phyloP scores from a whole-genome alignment of 2,888 invertebrate genomes.

The Hydraecia micacea region DNA sequence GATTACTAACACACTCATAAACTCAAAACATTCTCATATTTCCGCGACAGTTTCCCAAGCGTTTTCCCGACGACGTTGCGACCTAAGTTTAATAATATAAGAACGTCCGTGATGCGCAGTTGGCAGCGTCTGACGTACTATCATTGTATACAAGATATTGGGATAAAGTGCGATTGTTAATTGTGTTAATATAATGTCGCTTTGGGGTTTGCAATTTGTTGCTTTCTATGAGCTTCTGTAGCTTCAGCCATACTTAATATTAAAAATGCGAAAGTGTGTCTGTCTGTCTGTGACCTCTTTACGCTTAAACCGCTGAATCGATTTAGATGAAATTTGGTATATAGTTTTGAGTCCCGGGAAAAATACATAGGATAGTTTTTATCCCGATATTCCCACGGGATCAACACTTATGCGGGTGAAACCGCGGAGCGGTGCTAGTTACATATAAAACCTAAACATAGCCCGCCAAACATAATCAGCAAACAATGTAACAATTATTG shows the following conservation, averaged over 20 bases:
- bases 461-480: neutral
- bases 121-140: conserved; percentile 60
- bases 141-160: conserved; percentile 44
- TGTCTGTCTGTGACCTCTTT: too few relatives aligned
- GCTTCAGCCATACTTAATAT: neutral
- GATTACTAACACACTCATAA: conserved; percentile 31
- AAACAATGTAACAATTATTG: neutral
- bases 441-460: neutral
- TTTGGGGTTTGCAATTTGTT: neutral
- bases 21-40: conserved; percentile 42
- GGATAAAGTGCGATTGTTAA: conserved; percentile 29
- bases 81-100: conserved; percentile 42
- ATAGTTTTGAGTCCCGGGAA: too few relatives aligned
- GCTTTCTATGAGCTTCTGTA: neutral
- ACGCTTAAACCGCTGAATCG: too few relatives aligned
- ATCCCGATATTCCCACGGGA: too few relatives aligned
- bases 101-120: conserved; percentile 55
- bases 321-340: too few relatives aligned
- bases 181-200: conserved; percentile 1
- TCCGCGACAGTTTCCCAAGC: conserved; percentile 35
- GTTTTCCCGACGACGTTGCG: conserved; percentile 50
- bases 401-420: too few relatives aligned
- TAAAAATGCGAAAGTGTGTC: too few relatives aligned
- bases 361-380: too few relatives aligned
- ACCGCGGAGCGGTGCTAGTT: neutral